A percentile compares a stretch with the other conserved stretches of the same genome.
Evolutionary conservation across 2,888 invertebrate genomes (phyloP).

Genomic region (Hydraecia micacea): DNA sequence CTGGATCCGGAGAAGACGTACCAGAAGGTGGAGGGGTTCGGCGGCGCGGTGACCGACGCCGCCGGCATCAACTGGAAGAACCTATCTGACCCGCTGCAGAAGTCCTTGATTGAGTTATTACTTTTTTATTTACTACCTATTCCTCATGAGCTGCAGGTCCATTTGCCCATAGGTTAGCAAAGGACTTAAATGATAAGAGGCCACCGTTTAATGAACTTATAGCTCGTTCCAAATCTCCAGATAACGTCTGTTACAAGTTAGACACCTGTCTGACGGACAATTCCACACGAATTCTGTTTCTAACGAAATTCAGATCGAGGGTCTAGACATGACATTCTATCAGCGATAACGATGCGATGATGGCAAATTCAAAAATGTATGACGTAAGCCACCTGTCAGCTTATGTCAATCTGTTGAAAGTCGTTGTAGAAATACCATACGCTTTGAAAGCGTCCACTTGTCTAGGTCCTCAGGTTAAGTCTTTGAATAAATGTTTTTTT

Average conservation of each 20-base stretch:
- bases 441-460: not conserved
- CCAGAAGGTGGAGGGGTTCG: conserved; percentile 94
- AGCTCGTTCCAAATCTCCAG: not conserved
- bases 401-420: not conserved
- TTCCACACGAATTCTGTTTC: not conserved
- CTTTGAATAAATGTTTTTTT: not conserved
- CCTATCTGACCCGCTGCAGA: conserved; percentile 83
- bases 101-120: conserved; percentile 72
- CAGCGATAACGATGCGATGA: not conserved
- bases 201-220: not conserved
- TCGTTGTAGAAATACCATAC: not conserved
- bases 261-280: not conserved
- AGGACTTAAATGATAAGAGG: not conserved
- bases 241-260: not conserved
- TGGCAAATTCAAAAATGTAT: not conserved
- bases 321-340: not conserved
- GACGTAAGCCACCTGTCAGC: not conserved
- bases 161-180: not conserved
- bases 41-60: conserved; percentile 95
- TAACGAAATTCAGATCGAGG: not conserved
- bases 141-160: not conserved
- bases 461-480: not conserved
- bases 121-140: not conserved
- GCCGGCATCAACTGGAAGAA: conserved; percentile 92
- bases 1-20: conserved; percentile 71